Base-by-base conservation (phyloP, 2,888 invertebrate species). In the Limnephilus rhombicus region DNA sequence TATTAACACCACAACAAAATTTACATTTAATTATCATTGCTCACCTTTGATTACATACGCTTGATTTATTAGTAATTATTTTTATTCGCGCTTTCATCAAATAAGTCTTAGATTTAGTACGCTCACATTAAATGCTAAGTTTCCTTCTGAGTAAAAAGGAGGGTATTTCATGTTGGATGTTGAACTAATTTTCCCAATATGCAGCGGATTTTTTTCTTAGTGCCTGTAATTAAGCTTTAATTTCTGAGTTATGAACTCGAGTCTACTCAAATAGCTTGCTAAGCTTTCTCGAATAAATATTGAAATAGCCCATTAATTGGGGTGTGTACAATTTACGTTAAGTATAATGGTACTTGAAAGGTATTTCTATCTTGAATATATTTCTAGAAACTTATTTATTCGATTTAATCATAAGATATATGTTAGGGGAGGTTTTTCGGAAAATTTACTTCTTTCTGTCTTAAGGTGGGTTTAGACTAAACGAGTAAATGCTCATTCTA, bases 201-300 rank as follows among this genome's bases (percentile, higher is more conserved):
- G n/a, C 0, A 68, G 24, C n/a, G n/a, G 68, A 24, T 68, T 83
- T 83, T 83, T 83, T 34, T 83, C 37, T 5, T 37, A 34, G 83
- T 83, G 83, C 24, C 83, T 24, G 0, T 83, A 68, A 68, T 68
- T 68, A n/a, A 68, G n/a, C 68, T 68, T 24, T 68, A 24, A 24
- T 83, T 83, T 83, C 12, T 24, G 18, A 37, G 37, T 83, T 41
- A 37, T 11, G 37, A 24, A 34, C 24, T 34, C 83, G 7, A 83
- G 37, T 15, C 18, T 49, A 86, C 85, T 85, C n/a, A 85, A 41
- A 45, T 49, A 45, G 45, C 85, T 85, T 29, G 85, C 85, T 13
- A 37, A 85, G 85, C 37, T 85, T 85, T 34, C 85, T 85, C 45
- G 2, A 41, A 49, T n/a, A 86, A 86, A 45, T 45, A 86, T 45